Evolutionary conservation across 2,113 vertebrate species (phyloP).

Genomic region (Melanerpes aurifrons): DNA sequence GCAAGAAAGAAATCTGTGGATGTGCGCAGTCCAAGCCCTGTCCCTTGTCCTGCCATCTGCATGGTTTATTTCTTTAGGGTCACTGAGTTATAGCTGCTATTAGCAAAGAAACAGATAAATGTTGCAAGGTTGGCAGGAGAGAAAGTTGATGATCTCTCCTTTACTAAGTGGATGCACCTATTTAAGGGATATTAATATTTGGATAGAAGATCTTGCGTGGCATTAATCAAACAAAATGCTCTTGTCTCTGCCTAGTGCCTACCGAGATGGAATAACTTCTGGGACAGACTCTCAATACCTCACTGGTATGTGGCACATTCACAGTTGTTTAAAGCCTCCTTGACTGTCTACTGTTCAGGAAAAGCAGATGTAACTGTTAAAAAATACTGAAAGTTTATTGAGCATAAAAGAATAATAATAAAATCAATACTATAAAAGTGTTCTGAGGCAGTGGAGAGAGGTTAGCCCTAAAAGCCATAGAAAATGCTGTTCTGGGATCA

Average conservation of each 20-base stretch:
- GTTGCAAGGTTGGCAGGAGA: background rate
- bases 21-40: background rate
- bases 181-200: slow-evolving; percentile 43
- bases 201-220: background rate
- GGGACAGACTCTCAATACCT: background rate
- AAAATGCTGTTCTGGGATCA: slow-evolving; percentile 38
- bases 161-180: background rate
- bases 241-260: background rate
- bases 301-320: background rate
- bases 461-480: slow-evolving; percentile 17
- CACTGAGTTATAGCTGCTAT: background rate
- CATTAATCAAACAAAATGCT: slow-evolving; percentile 28
- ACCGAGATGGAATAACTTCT: background rate
- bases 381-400: slow-evolving; percentile 39
- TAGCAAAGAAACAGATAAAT: slow-evolving; percentile 16
- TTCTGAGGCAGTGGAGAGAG: background rate
- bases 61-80: background rate
- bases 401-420: slow-evolving; percentile 59
- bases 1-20: background rate
- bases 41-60: background rate
- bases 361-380: slow-evolving; percentile 39
- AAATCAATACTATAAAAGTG: slow-evolving; percentile 58
- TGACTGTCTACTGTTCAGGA: background rate
- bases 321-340: background rate
- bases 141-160: slow-evolving; percentile 28